Conservation (phyloP, 2,888 invertebrate genomes). For the Balanococcus diminutus region DNA sequence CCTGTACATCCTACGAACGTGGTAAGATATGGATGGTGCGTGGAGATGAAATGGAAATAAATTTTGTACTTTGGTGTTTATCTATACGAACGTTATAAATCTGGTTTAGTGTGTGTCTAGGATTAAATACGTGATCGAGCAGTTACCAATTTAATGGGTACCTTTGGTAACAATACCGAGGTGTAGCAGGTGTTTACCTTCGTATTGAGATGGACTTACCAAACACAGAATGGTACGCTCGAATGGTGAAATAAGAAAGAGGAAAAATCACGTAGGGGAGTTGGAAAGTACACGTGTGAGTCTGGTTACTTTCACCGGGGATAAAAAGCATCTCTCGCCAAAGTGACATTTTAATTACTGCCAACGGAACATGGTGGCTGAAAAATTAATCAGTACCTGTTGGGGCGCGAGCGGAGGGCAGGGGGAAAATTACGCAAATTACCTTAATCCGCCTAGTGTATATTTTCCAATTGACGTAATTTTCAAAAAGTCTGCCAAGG, state of each 20-base stretch:
- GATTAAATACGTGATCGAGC: conserved; percentile 34
- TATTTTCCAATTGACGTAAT: conserved; percentile 33
- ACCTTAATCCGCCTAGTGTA: neutral
- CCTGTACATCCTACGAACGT: neutral
- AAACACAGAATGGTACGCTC: neutral
- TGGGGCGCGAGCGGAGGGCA: neutral
- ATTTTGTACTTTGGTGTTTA: conserved; percentile 1
- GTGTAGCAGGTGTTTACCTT: conserved; percentile 9
- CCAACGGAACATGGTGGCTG: neutral
- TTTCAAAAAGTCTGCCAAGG: neutral
- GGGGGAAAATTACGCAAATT: conserved; percentile 6
- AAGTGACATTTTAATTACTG: conserved; percentile 2
- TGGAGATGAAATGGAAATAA: conserved; percentile 21
- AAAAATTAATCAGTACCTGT: conserved; percentile 10
- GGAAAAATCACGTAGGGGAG: neutral
- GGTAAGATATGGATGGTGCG: neutral
- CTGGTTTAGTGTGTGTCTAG: conserved; percentile 12
- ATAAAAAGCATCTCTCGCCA: neutral
- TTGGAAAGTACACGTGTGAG: neutral
- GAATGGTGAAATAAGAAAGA: neutral
- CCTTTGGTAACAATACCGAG: neutral
- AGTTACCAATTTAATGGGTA: conserved; percentile 8
- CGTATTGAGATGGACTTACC: neutral
- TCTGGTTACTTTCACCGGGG: neutral
- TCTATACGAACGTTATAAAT: neutral